These are phyloP conservation scores for Popillia japonica DNA, from an alignment of 1,140 invertebrate species.

Conservation along the genomic window DNA sequence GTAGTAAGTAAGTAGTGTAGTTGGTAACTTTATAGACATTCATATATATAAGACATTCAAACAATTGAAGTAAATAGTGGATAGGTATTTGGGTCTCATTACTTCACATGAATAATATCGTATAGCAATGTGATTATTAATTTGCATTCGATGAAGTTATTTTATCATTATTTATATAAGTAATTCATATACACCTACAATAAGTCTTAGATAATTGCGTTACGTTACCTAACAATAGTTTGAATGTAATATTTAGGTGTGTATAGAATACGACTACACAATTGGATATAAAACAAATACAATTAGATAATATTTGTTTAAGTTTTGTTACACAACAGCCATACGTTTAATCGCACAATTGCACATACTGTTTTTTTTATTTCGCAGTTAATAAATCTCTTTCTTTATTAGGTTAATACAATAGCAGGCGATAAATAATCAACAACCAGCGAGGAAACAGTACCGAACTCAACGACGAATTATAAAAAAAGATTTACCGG, in stretches of 20 bases:
- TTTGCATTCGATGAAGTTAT: too few relatives aligned
- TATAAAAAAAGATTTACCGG: conserved; percentile 25
- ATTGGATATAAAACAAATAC: conserved; percentile 4
- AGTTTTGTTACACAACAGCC: neutral
- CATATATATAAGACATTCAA: too few relatives aligned
- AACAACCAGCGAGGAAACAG: neutral
- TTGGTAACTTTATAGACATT: too few relatives aligned
- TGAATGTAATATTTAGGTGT: neutral
- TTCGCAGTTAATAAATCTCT: conserved; percentile 19
- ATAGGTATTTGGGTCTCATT: too few relatives aligned
- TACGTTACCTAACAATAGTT: neutral
- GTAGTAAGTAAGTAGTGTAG: too few relatives aligned
- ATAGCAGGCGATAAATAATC: conserved; percentile 22
- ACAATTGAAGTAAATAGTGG: too few relatives aligned
- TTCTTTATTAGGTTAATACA: conserved; percentile 4
- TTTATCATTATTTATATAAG: too few relatives aligned
- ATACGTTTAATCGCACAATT: neutral
- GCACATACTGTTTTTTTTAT: neutral
- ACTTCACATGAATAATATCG: too few relatives aligned
- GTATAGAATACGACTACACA: neutral
- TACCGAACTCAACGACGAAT: neutral
- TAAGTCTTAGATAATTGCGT: neutral
- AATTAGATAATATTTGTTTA: conserved; percentile 5
- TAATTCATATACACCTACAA: too few relatives aligned
- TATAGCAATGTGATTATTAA: too few relatives aligned